These are phyloP conservation scores for Oostethus manadensis DNA, from an alignment of 2,113 vertebrate genomes.

Conservation along the genomic window DNA sequence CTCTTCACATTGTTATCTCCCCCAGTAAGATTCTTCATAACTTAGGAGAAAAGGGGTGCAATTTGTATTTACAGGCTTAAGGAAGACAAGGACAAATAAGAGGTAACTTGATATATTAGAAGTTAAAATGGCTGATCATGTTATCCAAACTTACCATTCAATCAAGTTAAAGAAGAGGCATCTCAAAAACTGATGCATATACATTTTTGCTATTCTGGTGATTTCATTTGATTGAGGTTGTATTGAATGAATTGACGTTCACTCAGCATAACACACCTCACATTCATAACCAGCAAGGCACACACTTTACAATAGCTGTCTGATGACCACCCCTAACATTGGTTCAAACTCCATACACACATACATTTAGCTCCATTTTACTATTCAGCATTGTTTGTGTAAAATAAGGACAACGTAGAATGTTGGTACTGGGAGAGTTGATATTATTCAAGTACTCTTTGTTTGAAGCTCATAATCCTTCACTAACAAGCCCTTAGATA, in stretches of 20 bases:
- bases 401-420: constrained; percentile 49
- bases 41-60: constrained; percentile 51
- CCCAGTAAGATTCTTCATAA: constrained; percentile 54
- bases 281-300: constrained; percentile 25
- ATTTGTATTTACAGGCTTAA: constrained; percentile 67
- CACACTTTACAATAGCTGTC: constrained; percentile 18
- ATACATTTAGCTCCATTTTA: constrained; percentile 40
- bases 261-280: too few relatives aligned
- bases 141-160: constrained; percentile 39
- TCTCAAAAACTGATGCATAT: constrained; percentile 25
- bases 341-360: constrained; percentile 47
- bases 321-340: constrained; percentile 42
- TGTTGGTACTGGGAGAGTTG: constrained; percentile 51
- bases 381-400: constrained; percentile 31
- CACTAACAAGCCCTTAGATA: constrained; percentile 59
- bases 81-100: constrained; percentile 45
- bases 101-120: constrained; percentile 52
- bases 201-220: constrained; percentile 53
- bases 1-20: constrained; percentile 31
- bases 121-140: constrained; percentile 56
- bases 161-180: constrained; percentile 33
- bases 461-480: constrained; percentile 88
- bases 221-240: constrained; percentile 62
- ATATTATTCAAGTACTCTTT: constrained; percentile 78
- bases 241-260: constrained; percentile 36